Percentiles rank a stretch among this genome's conserved stretches.
phyloP scores from a whole-genome alignment of 1,140 invertebrate species.

The Oreohelix idahoensis region DNA sequence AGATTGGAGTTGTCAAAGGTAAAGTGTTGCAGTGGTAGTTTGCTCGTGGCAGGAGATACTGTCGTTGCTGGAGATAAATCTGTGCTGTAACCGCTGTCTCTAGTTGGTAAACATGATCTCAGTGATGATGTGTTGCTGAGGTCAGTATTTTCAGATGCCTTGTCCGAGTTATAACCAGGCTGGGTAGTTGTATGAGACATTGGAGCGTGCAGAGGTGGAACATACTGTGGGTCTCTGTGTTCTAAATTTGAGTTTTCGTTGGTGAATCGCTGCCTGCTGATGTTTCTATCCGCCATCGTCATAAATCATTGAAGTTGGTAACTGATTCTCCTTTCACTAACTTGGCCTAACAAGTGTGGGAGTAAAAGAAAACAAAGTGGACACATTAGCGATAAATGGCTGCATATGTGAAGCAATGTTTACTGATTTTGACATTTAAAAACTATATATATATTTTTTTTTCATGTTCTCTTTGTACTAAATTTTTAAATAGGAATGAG shows the following conservation, averaged over 20 bases:
- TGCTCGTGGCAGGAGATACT: neutral
- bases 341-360: too few species aligned
- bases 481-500: too few species aligned
- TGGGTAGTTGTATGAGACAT: neutral
- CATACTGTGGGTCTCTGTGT: neutral
- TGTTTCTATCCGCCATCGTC: constrained; percentile 35
- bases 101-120: neutral
- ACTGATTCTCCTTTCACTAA: neutral
- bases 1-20: neutral
- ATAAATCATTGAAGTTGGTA: constrained; percentile 21
- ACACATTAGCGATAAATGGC: too few species aligned
- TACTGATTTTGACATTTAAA: too few species aligned
- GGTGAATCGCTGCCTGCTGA: neutral
- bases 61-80: neutral
- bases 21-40: neutral
- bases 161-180: neutral
- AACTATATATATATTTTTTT: too few species aligned
- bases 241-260: neutral
- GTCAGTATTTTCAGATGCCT: too few species aligned
- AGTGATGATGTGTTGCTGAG: neutral
- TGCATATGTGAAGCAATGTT: too few species aligned
- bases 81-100: neutral
- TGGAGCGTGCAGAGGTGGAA: neutral
- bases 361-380: too few species aligned
- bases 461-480: too few species aligned